Conservation (phyloP, 92 coral and sea anemone species). For the Palythoa caribaeorum region DNA sequence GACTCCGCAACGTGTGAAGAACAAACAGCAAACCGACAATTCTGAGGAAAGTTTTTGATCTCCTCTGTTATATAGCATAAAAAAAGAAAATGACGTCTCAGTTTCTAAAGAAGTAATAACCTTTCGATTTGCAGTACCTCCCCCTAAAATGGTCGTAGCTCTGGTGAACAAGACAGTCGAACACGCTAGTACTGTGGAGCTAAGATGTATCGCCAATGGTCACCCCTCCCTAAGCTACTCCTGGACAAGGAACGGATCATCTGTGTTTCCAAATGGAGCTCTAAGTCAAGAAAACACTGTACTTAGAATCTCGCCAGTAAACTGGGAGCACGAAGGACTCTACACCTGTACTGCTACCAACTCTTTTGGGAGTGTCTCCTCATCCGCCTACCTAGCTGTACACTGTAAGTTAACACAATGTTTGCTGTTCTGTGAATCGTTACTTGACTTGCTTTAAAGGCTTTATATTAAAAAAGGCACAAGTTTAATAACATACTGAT, state of each 20-base stretch:
- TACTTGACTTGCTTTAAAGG: too few species aligned
- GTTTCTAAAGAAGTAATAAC: too few species aligned
- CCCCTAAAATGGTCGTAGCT: slow-evolving; percentile 3
- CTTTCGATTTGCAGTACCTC: neutral
- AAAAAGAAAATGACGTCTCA: too few species aligned
- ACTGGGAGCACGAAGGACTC: neutral
- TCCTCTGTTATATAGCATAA: too few species aligned
- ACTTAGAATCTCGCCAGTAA: neutral
- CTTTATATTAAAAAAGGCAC: too few species aligned
- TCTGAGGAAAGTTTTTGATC: too few species aligned
- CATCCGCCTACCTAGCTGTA: neutral
- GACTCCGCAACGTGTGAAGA: too few species aligned
- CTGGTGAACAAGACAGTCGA: neutral
- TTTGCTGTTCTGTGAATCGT: too few species aligned
- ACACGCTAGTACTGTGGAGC: neutral
- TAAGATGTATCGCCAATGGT: neutral
- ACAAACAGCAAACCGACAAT: too few species aligned
- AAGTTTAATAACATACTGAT: too few species aligned
- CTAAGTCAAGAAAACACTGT: neutral
- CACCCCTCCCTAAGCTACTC: neutral
- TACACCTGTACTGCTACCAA: slow-evolving; percentile 5
- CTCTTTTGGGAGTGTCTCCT: neutral
- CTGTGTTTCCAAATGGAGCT: too few species aligned
- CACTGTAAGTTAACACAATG: neutral
- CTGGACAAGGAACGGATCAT: neutral